Conservation (phyloP, 2,797 vertebrate genomes). For the Sylvia borin region DNA sequence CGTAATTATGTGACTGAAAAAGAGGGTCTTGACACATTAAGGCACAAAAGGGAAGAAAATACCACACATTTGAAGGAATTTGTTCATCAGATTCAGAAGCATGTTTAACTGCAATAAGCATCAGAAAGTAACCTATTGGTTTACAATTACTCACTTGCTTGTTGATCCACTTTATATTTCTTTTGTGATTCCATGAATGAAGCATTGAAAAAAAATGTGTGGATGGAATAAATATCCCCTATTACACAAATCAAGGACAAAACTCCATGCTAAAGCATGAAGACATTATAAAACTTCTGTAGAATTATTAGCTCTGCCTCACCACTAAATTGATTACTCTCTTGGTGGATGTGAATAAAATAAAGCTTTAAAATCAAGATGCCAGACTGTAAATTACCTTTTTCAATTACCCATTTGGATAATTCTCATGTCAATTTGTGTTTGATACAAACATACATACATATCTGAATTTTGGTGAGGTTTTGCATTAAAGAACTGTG, state of each 20-base stretch:
- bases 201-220: constrained; percentile 59
- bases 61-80: constrained; percentile 46
- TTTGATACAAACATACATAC: constrained; percentile 1
- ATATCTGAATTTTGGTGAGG: constrained; percentile 48
- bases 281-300: constrained; percentile 59
- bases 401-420: constrained; percentile 66
- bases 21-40: constrained; percentile 14
- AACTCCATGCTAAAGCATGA: constrained; percentile 63
- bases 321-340: constrained; percentile 73
- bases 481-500: constrained; percentile 58
- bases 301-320: constrained; percentile 72
- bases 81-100: constrained; percentile 49
- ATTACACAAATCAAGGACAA: constrained; percentile 68
- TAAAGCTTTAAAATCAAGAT: constrained; percentile 75
- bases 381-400: constrained; percentile 75
- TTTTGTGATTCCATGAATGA: constrained; percentile 70
- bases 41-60: constrained; percentile 41
- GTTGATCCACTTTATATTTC: constrained; percentile 70
- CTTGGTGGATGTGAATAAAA: constrained; percentile 72
- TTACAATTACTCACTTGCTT: constrained; percentile 55
- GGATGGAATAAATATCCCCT: constrained; percentile 63
- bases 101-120: constrained; percentile 58
- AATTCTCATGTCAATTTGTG: constrained; percentile 70
- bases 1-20: constrained; percentile 49
- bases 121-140: constrained; percentile 45